A percentile compares a stretch with the other conserved stretches of the same genome.
Evolutionary conservation across 2,888 invertebrate species (phyloP).

Genomic region (Epistrophella euchroma): DNA sequence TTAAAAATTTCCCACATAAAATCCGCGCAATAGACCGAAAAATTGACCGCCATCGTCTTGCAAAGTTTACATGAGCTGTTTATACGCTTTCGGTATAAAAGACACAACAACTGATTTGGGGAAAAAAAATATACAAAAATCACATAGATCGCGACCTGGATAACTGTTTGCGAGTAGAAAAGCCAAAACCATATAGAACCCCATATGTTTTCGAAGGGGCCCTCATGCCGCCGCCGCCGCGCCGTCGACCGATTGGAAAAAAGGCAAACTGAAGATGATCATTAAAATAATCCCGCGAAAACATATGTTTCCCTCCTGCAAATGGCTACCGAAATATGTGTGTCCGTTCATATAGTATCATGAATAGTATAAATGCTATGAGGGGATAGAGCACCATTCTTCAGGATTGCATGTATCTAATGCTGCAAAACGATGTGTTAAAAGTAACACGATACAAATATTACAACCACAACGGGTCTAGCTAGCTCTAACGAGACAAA

Average conservation of each 20-base stretch:
- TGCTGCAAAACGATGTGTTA: constrained; percentile 75
- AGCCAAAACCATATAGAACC: constrained; percentile 47
- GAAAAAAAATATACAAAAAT: constrained; percentile 14
- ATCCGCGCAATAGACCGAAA: constrained; percentile 49
- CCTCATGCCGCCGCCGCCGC: background rate
- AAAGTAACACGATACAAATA: constrained; percentile 76
- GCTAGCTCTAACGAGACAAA: constrained; percentile 67
- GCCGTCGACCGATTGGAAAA: background rate
- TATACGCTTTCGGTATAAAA: background rate
- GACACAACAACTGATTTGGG: background rate
- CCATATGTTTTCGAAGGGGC: constrained; percentile 1
- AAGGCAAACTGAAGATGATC: constrained; percentile 64
- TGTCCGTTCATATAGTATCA: constrained; percentile 11
- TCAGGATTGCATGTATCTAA: constrained; percentile 54
- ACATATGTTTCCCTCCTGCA: constrained; percentile 69
- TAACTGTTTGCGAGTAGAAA: constrained; percentile 55
- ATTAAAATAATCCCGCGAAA: constrained; percentile 74
- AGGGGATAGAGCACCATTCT: constrained; percentile 18
- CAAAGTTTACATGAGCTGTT: constrained; percentile 37
- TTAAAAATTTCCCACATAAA: constrained; percentile 73
- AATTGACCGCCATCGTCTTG: constrained; percentile 45
- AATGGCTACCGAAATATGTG: constrained; percentile 72
- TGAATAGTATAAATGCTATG: background rate
- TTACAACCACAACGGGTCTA: constrained; percentile 50
- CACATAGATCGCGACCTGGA: constrained; percentile 71